Evolutionary conservation across 2,113 vertebrate species (phyloP).

Genomic region (Leucopternis melanops): DNA sequence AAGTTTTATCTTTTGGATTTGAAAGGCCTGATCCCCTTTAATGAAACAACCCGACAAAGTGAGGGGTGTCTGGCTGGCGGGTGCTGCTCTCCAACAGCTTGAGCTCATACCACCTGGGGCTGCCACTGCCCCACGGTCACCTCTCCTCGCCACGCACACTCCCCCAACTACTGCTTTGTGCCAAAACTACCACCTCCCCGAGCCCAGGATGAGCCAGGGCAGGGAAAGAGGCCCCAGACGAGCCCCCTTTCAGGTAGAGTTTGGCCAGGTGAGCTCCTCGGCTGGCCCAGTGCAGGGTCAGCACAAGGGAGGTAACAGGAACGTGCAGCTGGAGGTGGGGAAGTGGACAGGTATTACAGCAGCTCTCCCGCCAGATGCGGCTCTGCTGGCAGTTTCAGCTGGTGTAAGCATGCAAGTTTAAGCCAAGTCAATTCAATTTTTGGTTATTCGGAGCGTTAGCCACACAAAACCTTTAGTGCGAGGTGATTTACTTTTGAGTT

Average conservation of each 20-base stretch:
- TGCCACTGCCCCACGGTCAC: not conserved
- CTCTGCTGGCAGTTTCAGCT: not conserved
- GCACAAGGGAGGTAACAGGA: not conserved
- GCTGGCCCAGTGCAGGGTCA: not conserved
- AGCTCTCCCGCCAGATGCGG: not conserved
- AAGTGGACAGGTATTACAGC: not conserved
- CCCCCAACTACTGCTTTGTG: not conserved
- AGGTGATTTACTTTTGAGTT: not conserved
- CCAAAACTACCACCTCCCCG: not conserved
- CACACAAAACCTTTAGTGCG: too few relatives aligned
- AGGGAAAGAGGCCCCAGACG: too few relatives aligned
- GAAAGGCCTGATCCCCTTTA: not conserved
- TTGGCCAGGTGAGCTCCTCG: not conserved
- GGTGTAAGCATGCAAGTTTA: not conserved
- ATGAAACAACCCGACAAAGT: not conserved
- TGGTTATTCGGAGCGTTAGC: not conserved
- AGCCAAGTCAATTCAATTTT: not conserved
- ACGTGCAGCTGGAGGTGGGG: not conserved
- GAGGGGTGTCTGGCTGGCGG: not conserved
- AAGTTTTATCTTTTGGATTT: not conserved
- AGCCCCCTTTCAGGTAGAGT: not conserved
- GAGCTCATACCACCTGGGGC: not conserved
- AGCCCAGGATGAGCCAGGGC: not conserved
- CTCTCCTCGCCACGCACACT: accelerated
- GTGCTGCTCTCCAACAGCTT: not conserved